Conservation (phyloP, 1,140 invertebrate species). For the Ylistrum balloti region DNA sequence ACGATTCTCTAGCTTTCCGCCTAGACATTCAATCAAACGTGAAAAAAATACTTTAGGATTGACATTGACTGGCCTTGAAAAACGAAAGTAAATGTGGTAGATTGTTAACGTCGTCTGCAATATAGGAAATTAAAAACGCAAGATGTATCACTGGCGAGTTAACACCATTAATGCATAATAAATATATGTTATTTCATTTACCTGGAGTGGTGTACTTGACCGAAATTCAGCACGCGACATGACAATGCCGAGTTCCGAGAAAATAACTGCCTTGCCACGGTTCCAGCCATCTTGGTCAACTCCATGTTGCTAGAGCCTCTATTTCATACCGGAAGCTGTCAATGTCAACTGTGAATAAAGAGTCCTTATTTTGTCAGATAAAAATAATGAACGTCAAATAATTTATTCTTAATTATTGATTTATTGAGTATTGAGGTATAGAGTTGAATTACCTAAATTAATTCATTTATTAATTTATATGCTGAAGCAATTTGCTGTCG, state of each 20-base stretch:
- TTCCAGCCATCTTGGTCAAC: constrained; percentile 45
- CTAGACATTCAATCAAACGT: background rate
- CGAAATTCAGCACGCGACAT: constrained; percentile 23
- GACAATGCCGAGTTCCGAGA: constrained; percentile 39
- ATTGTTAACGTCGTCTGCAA: background rate
- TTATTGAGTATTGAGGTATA: background rate
- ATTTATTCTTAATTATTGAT: too few species aligned
- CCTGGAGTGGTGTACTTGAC: background rate
- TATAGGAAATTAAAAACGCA: background rate
- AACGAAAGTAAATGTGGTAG: background rate
- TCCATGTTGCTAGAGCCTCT: constrained; percentile 52
- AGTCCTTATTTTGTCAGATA: background rate
- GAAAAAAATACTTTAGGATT: background rate
- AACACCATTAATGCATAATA: background rate
- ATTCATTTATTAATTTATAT: background rate
- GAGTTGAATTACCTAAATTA: background rate
- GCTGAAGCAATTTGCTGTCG: background rate
- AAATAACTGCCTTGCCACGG: constrained; percentile 44
- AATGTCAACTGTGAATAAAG: background rate
- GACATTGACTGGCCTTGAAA: constrained; percentile 37
- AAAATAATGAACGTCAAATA: background rate
- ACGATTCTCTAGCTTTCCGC: background rate
- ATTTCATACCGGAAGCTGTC: constrained; percentile 49
- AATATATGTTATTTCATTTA: background rate
- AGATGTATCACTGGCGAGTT: background rate